A percentile compares a stretch with the other conserved stretches of the same genome.
Evolutionary conservation across 2,113 vertebrate species (phyloP).

Genomic region (Hippocampus barbouri): DNA sequence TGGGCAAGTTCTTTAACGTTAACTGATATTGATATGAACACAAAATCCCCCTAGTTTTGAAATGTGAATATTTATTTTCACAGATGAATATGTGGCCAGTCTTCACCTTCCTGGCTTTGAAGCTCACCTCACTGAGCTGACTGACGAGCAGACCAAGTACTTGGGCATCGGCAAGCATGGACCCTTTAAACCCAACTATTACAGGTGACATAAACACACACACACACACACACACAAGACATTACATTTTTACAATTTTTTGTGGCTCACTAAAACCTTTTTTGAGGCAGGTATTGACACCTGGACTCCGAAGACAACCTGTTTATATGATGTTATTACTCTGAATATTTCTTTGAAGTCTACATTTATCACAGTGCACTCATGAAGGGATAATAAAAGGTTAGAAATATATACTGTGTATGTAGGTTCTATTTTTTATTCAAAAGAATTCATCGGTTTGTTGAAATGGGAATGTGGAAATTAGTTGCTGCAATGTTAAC

Average conservation of each 20-base stretch:
- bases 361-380: background rate
- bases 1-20: conserved; percentile 74
- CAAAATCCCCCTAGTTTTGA: background rate
- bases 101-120: conserved; percentile 59
- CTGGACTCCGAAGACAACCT: background rate
- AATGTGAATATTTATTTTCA: background rate
- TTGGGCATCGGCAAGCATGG: conserved; percentile 55
- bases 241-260: background rate
- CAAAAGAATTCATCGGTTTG: too few relatives aligned
- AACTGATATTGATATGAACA: background rate
- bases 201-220: conserved; percentile 32
- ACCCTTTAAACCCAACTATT: conserved; percentile 62
- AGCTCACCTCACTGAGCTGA: conserved; percentile 59
- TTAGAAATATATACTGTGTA: background rate
- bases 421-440: background rate
- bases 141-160: conserved; percentile 55
- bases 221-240: background rate
- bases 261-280: background rate
- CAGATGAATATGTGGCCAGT: conserved; percentile 64
- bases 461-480: too few relatives aligned
- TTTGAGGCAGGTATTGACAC: conserved; percentile 42
- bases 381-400: background rate
- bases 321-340: background rate
- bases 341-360: background rate
- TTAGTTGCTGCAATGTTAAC: too few relatives aligned